Evolutionary conservation across 1,140 invertebrate species (phyloP), one percentile per base, ranked within the genome.

Genomic region (Harlomillsia oculata): DNA sequence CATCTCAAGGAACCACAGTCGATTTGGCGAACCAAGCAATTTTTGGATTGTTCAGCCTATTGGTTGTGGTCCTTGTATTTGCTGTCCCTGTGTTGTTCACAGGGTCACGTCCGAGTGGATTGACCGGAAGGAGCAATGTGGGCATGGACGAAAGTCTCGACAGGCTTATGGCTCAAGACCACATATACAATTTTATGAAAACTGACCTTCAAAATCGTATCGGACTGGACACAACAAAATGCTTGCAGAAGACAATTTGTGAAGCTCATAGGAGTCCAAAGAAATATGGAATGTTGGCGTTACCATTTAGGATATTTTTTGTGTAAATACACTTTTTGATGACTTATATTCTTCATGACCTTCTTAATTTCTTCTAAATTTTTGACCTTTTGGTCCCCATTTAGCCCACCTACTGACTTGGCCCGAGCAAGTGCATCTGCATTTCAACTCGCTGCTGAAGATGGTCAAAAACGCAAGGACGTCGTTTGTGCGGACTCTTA

Each of bases 21-120:
- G 64, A 65, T 37, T 54, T 65, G 21, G 64, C 64, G 20, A 65
- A 65, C 41, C 64, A 65, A 40, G 58, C 62, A 37, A 64, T 64
- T 37, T 64, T 64, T 32, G 62, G 62, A 1, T 29, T 59, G 5
- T 64, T 64, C 30, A 50, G 52, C 37, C 37, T 64, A 8, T 23
- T 64, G 13, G 62, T 56, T 2, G 48, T 54, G 3, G 44, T 58
- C 3, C 43, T 64, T 13, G 50, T 64, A 21, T 64, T 64, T 40
- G 51, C 58, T 11, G 62, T 64, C 20, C 62, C 62, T 11, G 55
- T 64, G 18, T 44, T 64, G 20, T 64, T 64, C 32, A 60, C 57
- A 9, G 58, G 57, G n/a, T 45, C 58, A 16, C 51, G 57, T 16
- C 41, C 62, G 28, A 30, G 8, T 6, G 53, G 16, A 11, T 9